Base-by-base conservation (phyloP, 1,140 invertebrate genomes). In the Schlechtendalia chinensis region DNA sequence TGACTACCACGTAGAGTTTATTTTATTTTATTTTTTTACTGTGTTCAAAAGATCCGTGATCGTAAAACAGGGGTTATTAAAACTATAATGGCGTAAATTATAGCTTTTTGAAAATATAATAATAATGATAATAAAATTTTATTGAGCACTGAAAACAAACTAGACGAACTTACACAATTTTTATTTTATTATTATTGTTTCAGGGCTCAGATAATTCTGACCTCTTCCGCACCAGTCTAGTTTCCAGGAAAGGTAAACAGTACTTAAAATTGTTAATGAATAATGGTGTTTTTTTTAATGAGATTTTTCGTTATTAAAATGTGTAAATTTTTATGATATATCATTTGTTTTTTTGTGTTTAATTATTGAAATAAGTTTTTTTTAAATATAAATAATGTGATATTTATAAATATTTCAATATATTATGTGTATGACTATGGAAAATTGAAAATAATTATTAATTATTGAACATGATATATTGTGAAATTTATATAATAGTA, bases 201-300 rank as follows among this genome's bases (percentile, higher is more conserved):
- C 24, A 79, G 75, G 75, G 75, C 47, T 79, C 75, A 59, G 75
- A 79, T 61, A 79, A 63, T 59, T 79, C 75, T 61, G 75, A 79
- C 45, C 75, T 79, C 14, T 79, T 79, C 39, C 39, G 75, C 14
- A 29, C 75, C 17, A 47, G 50, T 27, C 11, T 79, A 22, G 75
- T 79, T 79, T 79, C 75, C 24, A 79, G 75, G 24, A 79, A 79
- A 79, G 75, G 75, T 79, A 79, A 79, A 58, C 56, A 59, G 14
- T 59, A 17, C 4, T 53, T 71, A 22, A 71, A 59, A 45, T 59
- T 67, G n/a, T 67, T n/a, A n/a, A n/a, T n/a, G n/a, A n/a, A n/a
- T n/a, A n/a, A n/a, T n/a, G n/a, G n/a, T n/a, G n/a, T n/a, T 67
- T 67, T 47, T 47, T 69, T 47, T 69, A 47, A 47, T 69, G 12